These are phyloP conservation scores for Polia nebulosa DNA, from an alignment of 2,888 invertebrate genomes.

Conservation along the genomic window DNA sequence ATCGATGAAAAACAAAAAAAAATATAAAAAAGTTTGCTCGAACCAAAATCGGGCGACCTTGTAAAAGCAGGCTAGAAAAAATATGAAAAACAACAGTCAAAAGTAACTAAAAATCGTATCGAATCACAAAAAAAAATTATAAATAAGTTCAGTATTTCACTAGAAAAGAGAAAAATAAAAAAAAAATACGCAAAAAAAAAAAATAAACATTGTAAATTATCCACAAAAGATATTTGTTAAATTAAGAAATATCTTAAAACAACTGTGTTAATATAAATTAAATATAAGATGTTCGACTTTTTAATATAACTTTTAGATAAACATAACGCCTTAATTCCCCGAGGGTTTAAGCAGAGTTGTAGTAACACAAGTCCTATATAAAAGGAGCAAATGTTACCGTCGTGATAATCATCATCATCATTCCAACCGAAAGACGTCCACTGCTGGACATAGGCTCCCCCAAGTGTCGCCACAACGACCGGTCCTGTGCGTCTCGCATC, in stretches of 20 bases:
- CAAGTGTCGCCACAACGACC: no score
- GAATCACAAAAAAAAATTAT: conserved; percentile 20
- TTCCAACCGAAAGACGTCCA: no score
- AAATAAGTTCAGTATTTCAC: conserved; percentile 58
- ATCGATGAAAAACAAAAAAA: not conserved
- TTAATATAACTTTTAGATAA: conserved; percentile 25
- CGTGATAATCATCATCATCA: no score
- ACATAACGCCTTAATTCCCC: not conserved
- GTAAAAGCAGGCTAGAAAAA: not conserved
- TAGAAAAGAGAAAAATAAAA: conserved; percentile 42
- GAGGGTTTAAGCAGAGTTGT: not conserved
- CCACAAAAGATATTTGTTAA: conserved; percentile 53
- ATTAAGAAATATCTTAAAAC: conserved; percentile 49
- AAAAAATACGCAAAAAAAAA: conserved; percentile 54
- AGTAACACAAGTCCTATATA: no score
- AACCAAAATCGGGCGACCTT: not conserved
- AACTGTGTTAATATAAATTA: conserved; percentile 39
- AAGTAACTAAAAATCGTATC: conserved; percentile 25
- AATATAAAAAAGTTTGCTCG: not conserved
- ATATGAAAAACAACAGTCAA: not conserved
- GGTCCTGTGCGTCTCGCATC: no score
- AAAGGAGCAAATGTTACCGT: no score
- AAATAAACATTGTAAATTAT: conserved; percentile 35
- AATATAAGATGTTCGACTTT: conserved; percentile 29
- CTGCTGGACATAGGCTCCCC: no score